Evolutionary conservation across 1,140 invertebrate species (phyloP), one percentile per base, ranked within the genome.

Genomic region (Macrobrachium rosenbergii): DNA sequence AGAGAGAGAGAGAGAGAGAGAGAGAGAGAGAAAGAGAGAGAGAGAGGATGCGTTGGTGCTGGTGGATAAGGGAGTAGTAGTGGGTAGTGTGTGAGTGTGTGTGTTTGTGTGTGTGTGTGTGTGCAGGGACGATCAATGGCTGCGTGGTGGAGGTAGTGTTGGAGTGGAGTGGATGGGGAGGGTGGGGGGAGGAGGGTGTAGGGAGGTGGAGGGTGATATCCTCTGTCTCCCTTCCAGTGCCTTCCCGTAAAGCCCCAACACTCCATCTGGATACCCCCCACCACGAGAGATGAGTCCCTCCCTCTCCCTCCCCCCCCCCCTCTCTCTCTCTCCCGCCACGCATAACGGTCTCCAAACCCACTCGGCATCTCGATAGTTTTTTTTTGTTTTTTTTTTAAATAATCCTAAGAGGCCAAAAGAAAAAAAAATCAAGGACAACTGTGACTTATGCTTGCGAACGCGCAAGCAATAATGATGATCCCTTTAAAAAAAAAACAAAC

Each of bases 41-140:
- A n/a, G 77, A 62, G 52, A 37, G 77, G 59, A 16, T 45, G 77
- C 62, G 77, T 10, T 14, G 77, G 62, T 67, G 67, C 58, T 72
- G 75, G 77, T 73, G 83, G 78, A 60, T 45, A 60, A 21, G 67
- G 78, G 64, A 64, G 78, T 28, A 63, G 28, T 69, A 73, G 83
- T 63, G 45, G 77, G 75, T 77, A 87, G 84, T 23, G 72, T 10
- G 72, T 10, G n/a, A n/a, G n/a, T n/a, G n/a, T n/a, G n/a, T 75
- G 72, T 75, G 14, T 75, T 7, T 75, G 52, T 79, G 77, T 79
- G 76, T 87, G 84, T 87, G 84, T 87, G 63, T 80, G 80, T 77
- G 73, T 67, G 80, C 64, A 77, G 73, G 78, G 45, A 64, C 84
- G 84, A 87, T 87, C 84, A 87, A 87, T 87, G 84, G 78, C 73